Base-by-base conservation (phyloP, 2,888 invertebrate genomes). In the Boloria euphrosyne region DNA sequence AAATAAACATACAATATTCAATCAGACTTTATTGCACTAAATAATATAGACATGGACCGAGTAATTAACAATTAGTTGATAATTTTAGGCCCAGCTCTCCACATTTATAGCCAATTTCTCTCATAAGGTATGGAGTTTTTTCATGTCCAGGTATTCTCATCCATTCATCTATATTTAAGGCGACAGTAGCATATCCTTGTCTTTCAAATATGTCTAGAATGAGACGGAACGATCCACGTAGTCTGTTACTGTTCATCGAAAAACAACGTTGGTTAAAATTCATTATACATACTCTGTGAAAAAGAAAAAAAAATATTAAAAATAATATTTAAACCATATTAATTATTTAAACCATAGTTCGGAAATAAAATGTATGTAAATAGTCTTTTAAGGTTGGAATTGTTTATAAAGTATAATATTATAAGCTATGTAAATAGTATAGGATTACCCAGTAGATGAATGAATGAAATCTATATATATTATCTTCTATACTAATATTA, bases 111-210 rank as follows among this genome's bases (percentile, higher is more conserved):
- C 78, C 82, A 1, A 91, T 72, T 68, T 93, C 92, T 51, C 94
- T 88, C 91, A 95, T 93, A 46, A 96, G 81, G 77, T 93, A 95
- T 0, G 94, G 94, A 69, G 94, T 93, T 74, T 93, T 93, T 81
- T 95, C 95, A 74, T 93, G 89, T 51, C 92, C 86, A 0, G 93
- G 87, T 6, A 95, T 80, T 3, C 78, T 77, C 6, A 84, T 74
- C 95, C 95, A 96, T 65, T 87, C 84, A 50, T 76, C 79, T 14
- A 87, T 73, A 76, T 93, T 93, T 57, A 96, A 79, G 0, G 93
- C 86, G 2, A 95, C 89, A 0, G 94, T 89, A 0, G 86, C 87
- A 75, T 90, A 89, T n/a, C 94, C 94, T 66, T 89, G 85, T 38
- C 87, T 83, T 82, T 95, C 94, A 53, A 95, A 76, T 4, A 93